Percentiles rank a stretch among this genome's conserved stretches.
Evolutionary conservation across 2,113 vertebrate genomes (phyloP).

Genomic region (Neodon shergylaensis): DNA sequence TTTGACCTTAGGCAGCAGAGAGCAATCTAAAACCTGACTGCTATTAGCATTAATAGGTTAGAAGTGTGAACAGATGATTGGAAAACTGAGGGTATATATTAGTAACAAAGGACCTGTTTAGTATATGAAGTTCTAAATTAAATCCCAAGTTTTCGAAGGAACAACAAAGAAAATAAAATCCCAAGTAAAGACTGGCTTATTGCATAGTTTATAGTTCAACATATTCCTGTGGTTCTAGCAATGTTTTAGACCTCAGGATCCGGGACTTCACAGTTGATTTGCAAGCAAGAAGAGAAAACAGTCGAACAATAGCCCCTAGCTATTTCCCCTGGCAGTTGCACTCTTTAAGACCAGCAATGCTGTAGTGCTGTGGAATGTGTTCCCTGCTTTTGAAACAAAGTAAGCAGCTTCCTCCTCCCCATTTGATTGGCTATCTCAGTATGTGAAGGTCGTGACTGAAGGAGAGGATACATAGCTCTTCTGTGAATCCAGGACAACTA

Average conservation of each 20-base stretch:
- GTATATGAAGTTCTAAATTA: not conserved
- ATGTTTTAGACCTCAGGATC: not conserved
- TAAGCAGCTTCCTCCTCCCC: not conserved
- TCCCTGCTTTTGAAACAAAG: not conserved
- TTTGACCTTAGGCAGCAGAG: slow-evolving; percentile 43
- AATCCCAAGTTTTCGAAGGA: not conserved
- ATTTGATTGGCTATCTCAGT: not conserved
- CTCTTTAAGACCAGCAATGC: not conserved
- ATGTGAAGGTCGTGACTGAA: not conserved
- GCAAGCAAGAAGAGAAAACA: not conserved
- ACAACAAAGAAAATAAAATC: not conserved
- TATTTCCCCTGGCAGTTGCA: not conserved
- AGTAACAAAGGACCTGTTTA: not conserved
- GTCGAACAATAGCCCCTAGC: not conserved
- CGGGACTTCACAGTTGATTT: not conserved
- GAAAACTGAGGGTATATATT: not conserved
- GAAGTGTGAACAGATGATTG: not conserved
- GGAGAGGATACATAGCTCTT: not conserved
- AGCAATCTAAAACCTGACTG: not conserved
- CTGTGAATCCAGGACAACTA: not conserved
- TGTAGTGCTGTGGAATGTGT: not conserved
- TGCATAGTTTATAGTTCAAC: not conserved
- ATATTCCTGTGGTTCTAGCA: not conserved
- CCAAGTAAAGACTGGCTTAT: not conserved
- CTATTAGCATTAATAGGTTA: not conserved